Base-by-base conservation (phyloP, 1,140 invertebrate species). In the Scaptomyza montana region DNA sequence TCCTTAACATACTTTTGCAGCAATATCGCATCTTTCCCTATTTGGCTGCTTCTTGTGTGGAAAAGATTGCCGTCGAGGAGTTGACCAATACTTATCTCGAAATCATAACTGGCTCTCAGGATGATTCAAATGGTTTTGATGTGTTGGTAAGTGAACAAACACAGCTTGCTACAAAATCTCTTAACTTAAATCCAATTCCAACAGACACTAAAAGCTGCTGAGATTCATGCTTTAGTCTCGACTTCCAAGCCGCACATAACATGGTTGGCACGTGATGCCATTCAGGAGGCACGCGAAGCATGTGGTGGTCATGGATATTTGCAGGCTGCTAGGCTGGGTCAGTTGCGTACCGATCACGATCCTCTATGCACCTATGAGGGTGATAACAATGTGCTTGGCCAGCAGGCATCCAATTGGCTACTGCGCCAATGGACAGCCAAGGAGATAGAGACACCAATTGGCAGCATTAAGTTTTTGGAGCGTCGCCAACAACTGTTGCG, bases 341-440 rank as follows among this genome's bases (percentile, higher is more conserved):
- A 96, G 67, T 92, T 98, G 50, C 94, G 97, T 61, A 95, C 95
- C 92, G 96, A 98, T 91, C 95, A 98, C 92, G 98, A 99, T 93
- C 96, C 97, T 0, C 97, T 97, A 77, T 96, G 96, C 74, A 99
- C 98, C 0, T 99, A 98, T 84, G 98, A 99, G 93, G 98, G 98
- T 5, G 98, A 99, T 92, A 98, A 98, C 92, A 98, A 98, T 92
- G 97, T 99, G 45, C 93, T 99, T 5, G 94, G 98, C 8, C 98
- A 99, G 90, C 98, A 99, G 93, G 95, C 97, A 0, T 97, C 96
- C 90, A 99, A 99, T 92, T 97, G 96, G 96, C 92, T 98, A 46
- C 84, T 98, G 33, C 93, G 93, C 39, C 94, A 96, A 79, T 95
- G 94, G 93, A 73, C 46, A 25, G 92, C 92, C 39, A 91, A 93